Evolutionary conservation across 1,140 invertebrate genomes (phyloP).

Genomic region (Probaryconus sp.): DNA sequence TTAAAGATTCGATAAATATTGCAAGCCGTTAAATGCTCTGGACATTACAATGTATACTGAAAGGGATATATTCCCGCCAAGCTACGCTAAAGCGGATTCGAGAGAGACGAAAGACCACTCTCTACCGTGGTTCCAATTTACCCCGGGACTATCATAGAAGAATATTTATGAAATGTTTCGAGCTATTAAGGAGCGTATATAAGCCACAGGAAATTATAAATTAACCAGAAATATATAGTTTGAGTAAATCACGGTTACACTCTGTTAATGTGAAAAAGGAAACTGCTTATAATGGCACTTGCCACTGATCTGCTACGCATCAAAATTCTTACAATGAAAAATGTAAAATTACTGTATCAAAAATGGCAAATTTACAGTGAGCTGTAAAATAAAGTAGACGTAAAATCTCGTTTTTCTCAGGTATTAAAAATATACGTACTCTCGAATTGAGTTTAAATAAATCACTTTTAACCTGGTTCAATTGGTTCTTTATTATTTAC

Average conservation of each 20-base stretch:
- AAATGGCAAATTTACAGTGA: slow-evolving; percentile 36
- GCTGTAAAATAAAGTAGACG: slow-evolving; percentile 42
- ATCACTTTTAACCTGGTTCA: slow-evolving; percentile 4
- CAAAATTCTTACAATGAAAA: slow-evolving; percentile 24
- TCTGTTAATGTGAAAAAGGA: slow-evolving; percentile 46
- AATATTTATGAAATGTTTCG: slow-evolving; percentile 56
- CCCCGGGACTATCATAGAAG: slow-evolving; percentile 33
- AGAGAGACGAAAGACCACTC: too few species aligned
- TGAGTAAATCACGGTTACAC: slow-evolving; percentile 51
- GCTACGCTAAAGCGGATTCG: too few species aligned
- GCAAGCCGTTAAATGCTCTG: too few species aligned
- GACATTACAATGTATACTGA: too few species aligned
- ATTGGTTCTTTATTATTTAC: slow-evolving; percentile 49
- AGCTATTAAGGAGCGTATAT: slow-evolving; percentile 50
- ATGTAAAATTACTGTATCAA: slow-evolving; percentile 38
- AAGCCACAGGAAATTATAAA: slow-evolving; percentile 51
- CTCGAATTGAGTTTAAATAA: slow-evolving; percentile 43
- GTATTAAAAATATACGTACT: slow-evolving; percentile 45
- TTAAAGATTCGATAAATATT: too few species aligned
- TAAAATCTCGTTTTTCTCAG: slow-evolving; percentile 54
- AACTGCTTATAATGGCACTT: slow-evolving; percentile 1
- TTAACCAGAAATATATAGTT: slow-evolving; percentile 41
- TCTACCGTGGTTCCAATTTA: slow-evolving; percentile 44
- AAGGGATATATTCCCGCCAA: too few species aligned
- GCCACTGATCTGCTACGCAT: slow-evolving; percentile 1